Evolutionary conservation across 2,797 vertebrate genomes (phyloP), one percentile per base, ranked within the genome.

Genomic region (Myoxocephalus aenaeus): DNA sequence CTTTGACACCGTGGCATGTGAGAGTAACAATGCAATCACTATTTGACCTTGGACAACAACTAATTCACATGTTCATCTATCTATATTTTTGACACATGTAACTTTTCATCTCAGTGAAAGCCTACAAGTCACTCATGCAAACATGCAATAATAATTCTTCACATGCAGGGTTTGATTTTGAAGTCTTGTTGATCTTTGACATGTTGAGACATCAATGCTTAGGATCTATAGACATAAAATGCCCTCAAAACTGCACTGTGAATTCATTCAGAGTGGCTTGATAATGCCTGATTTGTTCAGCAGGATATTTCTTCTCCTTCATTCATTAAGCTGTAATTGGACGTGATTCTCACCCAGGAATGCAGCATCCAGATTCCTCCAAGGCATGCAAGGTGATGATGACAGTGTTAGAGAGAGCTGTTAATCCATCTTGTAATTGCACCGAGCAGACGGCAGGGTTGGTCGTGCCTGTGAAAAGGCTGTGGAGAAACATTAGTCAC

Each of bases 11-110:
- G 89, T 94, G 94, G 95, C 97, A 95, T 96, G 96, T 96, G 94
- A 97, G 97, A 97, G 96, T 97, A 97, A 98, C 98, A 98, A 96
- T 86, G 94, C 97, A 97, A 97, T 97, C 96, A 94, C 96, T 94
- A 93, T 95, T 96, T 98, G 97, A 99, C 97, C 97, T 98, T 98
- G 97, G 96, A 96, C 95, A 96, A 96, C 96, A 96, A 95, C 96
- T 98, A 97, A 98, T 98, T 98, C 95, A 96, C 96, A 93, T 96
- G 95, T 95, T 96, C 96, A 98, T 99, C 96, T 96, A 96, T 99
- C 97, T 97, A 95, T 96, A 96, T 98, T 96, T 96, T 96, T 97
- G 96, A 96, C 92, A 85, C 83, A 84, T 92, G 91, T 91, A 91
- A 92, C 90, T 95, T 96, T 96, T 97, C 95, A 88, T 96, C 96